Conservation (phyloP, 2,113 vertebrate genomes). For the Miniopterus natalensis region DNA sequence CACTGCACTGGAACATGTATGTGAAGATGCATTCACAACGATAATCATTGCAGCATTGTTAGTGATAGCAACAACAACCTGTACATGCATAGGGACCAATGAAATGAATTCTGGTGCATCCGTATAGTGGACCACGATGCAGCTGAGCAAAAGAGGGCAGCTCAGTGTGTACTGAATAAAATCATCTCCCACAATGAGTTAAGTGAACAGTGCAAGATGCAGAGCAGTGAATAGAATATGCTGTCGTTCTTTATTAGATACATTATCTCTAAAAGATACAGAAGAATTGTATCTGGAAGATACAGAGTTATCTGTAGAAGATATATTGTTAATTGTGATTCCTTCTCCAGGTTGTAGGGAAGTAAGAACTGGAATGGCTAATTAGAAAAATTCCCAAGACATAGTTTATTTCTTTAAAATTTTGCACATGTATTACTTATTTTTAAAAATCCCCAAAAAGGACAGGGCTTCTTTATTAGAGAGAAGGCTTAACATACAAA, state of each 20-base stretch:
- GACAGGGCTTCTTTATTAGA: not conserved
- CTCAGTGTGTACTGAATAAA: not conserved
- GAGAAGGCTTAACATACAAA: not conserved
- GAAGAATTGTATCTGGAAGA: not conserved
- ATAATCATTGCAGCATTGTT: not conserved
- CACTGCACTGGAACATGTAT: not conserved
- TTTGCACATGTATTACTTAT: not conserved
- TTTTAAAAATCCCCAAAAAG: not conserved
- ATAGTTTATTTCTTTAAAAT: constrained; percentile 6
- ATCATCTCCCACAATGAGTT: not conserved
- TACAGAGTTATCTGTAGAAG: not conserved
- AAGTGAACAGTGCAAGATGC: not conserved
- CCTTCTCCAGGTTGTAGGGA: not conserved
- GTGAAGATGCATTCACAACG: not conserved
- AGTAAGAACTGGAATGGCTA: not conserved
- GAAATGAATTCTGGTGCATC: not conserved
- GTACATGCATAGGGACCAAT: not conserved
- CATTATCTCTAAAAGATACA: not conserved
- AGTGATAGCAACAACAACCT: not conserved
- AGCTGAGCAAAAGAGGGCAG: not conserved
- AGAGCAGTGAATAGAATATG: not conserved
- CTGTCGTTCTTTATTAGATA: not conserved
- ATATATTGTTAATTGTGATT: not conserved
- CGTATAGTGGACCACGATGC: rapidly evolving
- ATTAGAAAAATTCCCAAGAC: not conserved